Evolutionary conservation across 92 coral and sea anemone genomes (phyloP).

Genomic region (Siderastrea siderea): DNA sequence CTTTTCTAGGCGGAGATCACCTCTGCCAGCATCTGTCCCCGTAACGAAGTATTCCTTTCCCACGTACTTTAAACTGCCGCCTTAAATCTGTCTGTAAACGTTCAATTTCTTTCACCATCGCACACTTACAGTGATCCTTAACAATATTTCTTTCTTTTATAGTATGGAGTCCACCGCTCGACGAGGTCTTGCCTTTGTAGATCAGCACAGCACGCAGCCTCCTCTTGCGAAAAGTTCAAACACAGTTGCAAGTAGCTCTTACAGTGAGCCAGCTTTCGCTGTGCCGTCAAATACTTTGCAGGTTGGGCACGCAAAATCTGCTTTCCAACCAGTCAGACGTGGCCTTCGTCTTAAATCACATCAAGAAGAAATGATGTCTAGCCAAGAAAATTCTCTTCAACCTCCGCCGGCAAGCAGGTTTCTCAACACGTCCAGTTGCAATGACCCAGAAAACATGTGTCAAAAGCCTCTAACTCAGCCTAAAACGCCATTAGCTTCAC

Average conservation of each 20-base stretch:
- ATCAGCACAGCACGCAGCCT: not conserved
- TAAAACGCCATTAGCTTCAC: not conserved
- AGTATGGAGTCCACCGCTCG: constrained; percentile 60
- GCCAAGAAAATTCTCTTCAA: not conserved
- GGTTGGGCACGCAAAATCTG: constrained; percentile 16
- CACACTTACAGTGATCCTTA: not conserved
- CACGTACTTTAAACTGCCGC: too few species aligned
- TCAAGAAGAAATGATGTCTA: not conserved
- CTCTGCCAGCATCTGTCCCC: too few species aligned
- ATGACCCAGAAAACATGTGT: not conserved
- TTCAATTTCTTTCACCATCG: too few species aligned
- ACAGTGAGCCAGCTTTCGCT: not conserved
- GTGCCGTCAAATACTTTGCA: not conserved
- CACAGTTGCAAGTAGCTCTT: not conserved
- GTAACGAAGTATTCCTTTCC: too few species aligned
- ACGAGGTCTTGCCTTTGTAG: constrained; percentile 63
- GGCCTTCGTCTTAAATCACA: constrained; percentile 17
- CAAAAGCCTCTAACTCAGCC: not conserved
- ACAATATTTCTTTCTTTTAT: not conserved
- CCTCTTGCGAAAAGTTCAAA: not conserved
- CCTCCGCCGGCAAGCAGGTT: not conserved
- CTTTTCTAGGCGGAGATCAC: too few species aligned
- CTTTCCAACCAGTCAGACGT: constrained; percentile 35
- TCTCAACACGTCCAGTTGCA: not conserved
- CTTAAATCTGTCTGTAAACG: too few species aligned